Evolutionary conservation across 64 coral and sea anemone genomes (phyloP).

Genomic region (Platygyra sinensis): DNA sequence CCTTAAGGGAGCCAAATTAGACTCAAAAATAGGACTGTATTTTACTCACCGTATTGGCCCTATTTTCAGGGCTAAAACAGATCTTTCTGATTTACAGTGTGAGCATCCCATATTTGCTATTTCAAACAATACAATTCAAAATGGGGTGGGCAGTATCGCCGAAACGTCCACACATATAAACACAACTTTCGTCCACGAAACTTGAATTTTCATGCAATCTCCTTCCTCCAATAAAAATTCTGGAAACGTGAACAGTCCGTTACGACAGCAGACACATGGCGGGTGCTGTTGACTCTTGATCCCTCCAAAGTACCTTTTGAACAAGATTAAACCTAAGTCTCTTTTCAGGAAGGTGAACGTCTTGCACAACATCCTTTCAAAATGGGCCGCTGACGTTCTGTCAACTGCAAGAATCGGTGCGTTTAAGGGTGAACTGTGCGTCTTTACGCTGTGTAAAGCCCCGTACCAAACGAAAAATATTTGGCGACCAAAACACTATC

Average conservation of each 20-base stretch:
- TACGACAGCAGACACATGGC: slow-evolving; percentile 50
- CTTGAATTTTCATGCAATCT: not conserved
- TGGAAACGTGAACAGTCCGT: slow-evolving; percentile 39
- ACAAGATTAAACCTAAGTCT: slow-evolving; percentile 52
- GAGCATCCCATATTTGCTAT: no score
- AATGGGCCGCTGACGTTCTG: slow-evolving; percentile 66
- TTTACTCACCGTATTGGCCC: no score
- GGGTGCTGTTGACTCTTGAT: slow-evolving; percentile 56
- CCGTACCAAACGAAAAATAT: no score
- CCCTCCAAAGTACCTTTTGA: slow-evolving; percentile 74
- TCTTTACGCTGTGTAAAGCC: slow-evolving; percentile 15
- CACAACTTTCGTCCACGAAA: slow-evolving; percentile 29
- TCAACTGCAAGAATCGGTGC: slow-evolving; percentile 66
- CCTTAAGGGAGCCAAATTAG: no score
- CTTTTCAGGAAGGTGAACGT: slow-evolving; percentile 58
- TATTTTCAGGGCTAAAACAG: no score
- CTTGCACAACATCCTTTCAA: slow-evolving; percentile 68
- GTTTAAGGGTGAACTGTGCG: slow-evolving; percentile 39
- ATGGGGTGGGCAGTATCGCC: no score
- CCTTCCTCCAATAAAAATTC: slow-evolving; percentile 19
- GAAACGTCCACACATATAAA: slow-evolving; percentile 45
- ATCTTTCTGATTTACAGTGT: no score
- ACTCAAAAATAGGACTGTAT: no score
- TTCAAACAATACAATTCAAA: no score
- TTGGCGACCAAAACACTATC: no score